Base-by-base conservation (phyloP, 2,888 invertebrate species). In the Acanthococcus lagerstroemiae region DNA sequence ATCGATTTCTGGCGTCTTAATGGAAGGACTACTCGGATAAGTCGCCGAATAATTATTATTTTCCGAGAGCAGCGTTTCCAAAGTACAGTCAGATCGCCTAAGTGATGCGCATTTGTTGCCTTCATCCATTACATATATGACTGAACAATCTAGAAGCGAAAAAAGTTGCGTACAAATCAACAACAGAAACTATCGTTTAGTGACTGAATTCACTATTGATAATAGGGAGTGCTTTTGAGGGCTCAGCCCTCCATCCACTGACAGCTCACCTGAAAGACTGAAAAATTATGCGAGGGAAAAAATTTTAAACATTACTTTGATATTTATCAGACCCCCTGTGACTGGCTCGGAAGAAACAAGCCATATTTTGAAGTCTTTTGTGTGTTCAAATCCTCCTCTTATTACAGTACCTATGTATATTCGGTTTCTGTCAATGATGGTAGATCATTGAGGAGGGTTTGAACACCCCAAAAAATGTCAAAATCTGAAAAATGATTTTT, bases 41-140 rank as follows among this genome's bases (percentile, higher is more conserved):
- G 44, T 58, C n/a, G 22, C 46, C 17, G 45, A 25, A 12, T 46
- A 58, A 58, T 58, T 58, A 44, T 56, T 9, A 48, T 61, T 61
- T 61, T 61, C 61, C 22, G 63, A 63, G 21, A 63, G 63, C 15
- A 63, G 54, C 17, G 63, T 63, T 63, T 63, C 63, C 21, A 63
- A 44, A 19, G 63, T 63, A 50, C 63, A 63, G 54, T 63, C 63
- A 24, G 63, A 63, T 63, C 63, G 26, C 54, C 26, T 44, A 52
- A 63, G 63, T 24, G 63, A 52, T 22, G 63, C 63, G 37, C 63
- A 63, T 52, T 63, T 63, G 37, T 63, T 52, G 27, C 63, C 44
- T 22, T 54, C 63, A 63, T 52, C 54, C 63, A 61, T 54, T 63
- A 63, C 63, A 52, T 63, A 63, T 21, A 63, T 37, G 37, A 63